Base-by-base conservation (phyloP, 2,797 vertebrate species). In the Varecia variegata region DNA sequence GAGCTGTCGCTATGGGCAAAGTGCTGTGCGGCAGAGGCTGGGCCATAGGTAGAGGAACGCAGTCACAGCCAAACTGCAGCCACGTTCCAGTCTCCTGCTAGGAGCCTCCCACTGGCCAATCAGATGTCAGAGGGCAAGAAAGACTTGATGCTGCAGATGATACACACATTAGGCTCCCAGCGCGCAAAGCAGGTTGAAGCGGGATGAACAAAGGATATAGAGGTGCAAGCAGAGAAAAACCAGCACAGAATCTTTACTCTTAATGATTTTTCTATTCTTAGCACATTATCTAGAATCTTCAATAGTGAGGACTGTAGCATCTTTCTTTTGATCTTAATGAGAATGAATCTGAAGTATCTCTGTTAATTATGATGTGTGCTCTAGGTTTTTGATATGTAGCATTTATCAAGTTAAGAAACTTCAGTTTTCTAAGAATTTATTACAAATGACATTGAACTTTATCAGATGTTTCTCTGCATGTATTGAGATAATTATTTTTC, bases 281-380 rank as follows among this genome's bases (percentile, higher is more conserved):
- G 8, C 38, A 18, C 52, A 38, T 67, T 89, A 68, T 43, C 50
- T 68, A 47, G 14, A 13, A 45, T 47, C 25, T 38, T 67, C 32
- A 76, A 18, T 20, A 32, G 58, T 62, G 38, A 12, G 47, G 77
- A 88, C 23, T 65, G 12, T 27, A 4, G 47, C 15, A 70, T 74
- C 73, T 85, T 79, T 90, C 88, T 83, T 94, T 71, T 71, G 88
- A 80, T 86, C 54, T 71, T 43, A 60, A 90, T 79, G 45, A 80
- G 23, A 71, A 90, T 20, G 23, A 52, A 23, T 62, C 30, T 7
- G 12, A 77, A 77, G 23, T 52, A 67, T 45, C 38, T 56, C 50
- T 14, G 21, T 76, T 77, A 83, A 62, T 90, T 68, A 70, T 14
- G 27, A 45, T 79, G 17, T 17, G 2, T 45, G 30, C 35, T 71